phyloP scores from a whole-genome alignment of 2,113 vertebrate species.

The Sphyrna mokarran region DNA sequence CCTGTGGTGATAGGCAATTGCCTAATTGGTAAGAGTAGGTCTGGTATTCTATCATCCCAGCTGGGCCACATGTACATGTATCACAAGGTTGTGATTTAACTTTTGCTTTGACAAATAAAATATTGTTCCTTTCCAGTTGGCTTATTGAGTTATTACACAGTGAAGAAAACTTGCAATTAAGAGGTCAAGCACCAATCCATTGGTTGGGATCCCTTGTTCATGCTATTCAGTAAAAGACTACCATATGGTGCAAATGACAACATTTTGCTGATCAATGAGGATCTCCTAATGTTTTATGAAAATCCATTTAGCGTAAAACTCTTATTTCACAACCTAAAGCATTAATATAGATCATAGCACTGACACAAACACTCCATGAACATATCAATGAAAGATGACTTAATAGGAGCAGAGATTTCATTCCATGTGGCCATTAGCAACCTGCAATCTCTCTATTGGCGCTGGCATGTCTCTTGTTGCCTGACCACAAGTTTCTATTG shows the following conservation, averaged over 20 bases:
- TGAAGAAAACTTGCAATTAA: not conserved
- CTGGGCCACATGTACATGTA: too few relatives aligned
- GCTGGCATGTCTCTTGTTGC: slow-evolving; percentile 57
- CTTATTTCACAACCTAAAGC: not conserved
- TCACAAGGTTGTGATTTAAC: too few relatives aligned
- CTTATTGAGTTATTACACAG: too few relatives aligned
- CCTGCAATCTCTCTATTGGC: slow-evolving; percentile 67
- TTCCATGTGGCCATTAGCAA: slow-evolving; percentile 69
- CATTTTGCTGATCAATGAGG: slow-evolving; percentile 5
- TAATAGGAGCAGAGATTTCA: slow-evolving; percentile 56
- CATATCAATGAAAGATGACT: slow-evolving; percentile 46
- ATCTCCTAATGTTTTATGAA: slow-evolving; percentile 32
- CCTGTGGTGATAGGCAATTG: too few relatives aligned
- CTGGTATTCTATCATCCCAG: too few relatives aligned
- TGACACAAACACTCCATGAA: slow-evolving; percentile 18
- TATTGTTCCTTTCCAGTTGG: too few relatives aligned
- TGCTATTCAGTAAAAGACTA: not conserved
- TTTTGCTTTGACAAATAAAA: too few relatives aligned
- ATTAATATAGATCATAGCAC: not conserved
- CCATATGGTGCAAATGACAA: not conserved
- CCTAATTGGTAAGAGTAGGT: too few relatives aligned
- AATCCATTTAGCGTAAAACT: slow-evolving; percentile 22
- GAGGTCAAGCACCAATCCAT: not conserved
- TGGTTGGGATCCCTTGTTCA: not conserved
- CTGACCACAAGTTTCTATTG: slow-evolving; percentile 76